A percentile compares a stretch with the other conserved stretches of the same genome.
phyloP scores from a whole-genome alignment of 2,113 vertebrate species.

The Corydoras maculifer region DNA sequence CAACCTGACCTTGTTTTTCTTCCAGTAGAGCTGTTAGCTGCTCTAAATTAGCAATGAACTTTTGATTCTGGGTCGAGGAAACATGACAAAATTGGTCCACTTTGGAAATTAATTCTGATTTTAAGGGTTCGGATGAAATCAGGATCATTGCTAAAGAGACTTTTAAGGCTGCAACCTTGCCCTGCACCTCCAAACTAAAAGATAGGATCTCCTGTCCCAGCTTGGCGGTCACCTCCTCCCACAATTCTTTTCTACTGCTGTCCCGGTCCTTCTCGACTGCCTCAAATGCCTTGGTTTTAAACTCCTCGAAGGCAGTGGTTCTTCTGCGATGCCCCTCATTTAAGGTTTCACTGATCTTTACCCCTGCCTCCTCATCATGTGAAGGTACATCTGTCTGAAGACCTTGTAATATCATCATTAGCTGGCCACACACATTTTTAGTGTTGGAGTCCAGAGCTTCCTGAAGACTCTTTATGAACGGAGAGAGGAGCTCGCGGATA shows the following conservation, averaged over 20 bases:
- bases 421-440: conserved; percentile 66
- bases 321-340: conserved; percentile 49
- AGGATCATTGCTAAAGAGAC: conserved; percentile 36
- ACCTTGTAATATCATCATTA: conserved; percentile 54
- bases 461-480: conserved; percentile 67
- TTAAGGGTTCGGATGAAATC: conserved; percentile 35
- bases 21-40: conserved; percentile 64
- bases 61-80: conserved; percentile 59
- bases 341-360: conserved; percentile 53
- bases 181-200: conserved; percentile 47
- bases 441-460: conserved; percentile 64
- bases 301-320: conserved; percentile 55
- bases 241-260: conserved; percentile 55
- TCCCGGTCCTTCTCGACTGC: conserved; percentile 63
- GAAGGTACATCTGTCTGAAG: conserved; percentile 46
- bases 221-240: conserved; percentile 63
- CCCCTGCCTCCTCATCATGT: conserved; percentile 53
- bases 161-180: conserved; percentile 35
- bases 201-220: conserved; percentile 57
- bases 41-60: conserved; percentile 67
- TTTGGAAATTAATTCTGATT: conserved; percentile 52
- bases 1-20: conserved; percentile 53
- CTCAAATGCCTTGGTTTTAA: conserved; percentile 60
- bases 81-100: conserved; percentile 72
- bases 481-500: conserved; percentile 68